Evolutionary conservation across 2,797 vertebrate genomes (phyloP), one percentile per base, ranked within the genome.

Genomic region (Trachurus trachurus): DNA sequence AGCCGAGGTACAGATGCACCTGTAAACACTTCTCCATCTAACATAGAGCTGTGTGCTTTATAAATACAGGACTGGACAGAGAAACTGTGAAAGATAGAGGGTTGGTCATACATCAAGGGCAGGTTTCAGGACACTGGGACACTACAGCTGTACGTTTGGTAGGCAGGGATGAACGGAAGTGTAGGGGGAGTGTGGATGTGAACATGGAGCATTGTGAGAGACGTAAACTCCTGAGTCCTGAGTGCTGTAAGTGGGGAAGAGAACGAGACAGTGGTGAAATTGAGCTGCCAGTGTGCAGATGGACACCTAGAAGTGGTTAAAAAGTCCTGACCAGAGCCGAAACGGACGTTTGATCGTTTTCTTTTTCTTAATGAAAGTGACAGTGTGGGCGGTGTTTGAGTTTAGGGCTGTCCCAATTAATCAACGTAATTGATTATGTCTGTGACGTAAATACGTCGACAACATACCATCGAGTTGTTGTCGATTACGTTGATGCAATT

Each of bases 281-380:
- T 59, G 54, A 53, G 31, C 44, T 50, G 53, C 59, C 60, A 64
- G 21, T 19, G 15, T 59, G 22, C 21, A 58, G 42, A 19, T 12
- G 16, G 69, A 72, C 16, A 50, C 58, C 68, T 19, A 63, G 22
- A 21, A 4, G 22, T 53, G 52, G 13, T 12, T 40, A 40, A 37
- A 63, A 73, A 63, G 37, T 68, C 37, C 54, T 40, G 29, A 52
- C 29, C 56, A 58, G 39, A 53, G 22, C n/a, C 10, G 34, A 37
- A 45, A 39, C 19, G 40, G 57, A 64, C 2, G 5, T 58, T 62
- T 40, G 29, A 40, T 11, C 54, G 54, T 57, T 70, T 53, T 74
- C 40, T 34, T 34, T 34, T 26, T 26, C 3, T 26, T 26, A 34
- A 6, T 54, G 6, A 47, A 66, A 66, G 26, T 26, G 59, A 64